These are phyloP conservation scores for Lithobates sylvaticus DNA, from an alignment of 2,797 vertebrate species.

Conservation along the genomic window DNA sequence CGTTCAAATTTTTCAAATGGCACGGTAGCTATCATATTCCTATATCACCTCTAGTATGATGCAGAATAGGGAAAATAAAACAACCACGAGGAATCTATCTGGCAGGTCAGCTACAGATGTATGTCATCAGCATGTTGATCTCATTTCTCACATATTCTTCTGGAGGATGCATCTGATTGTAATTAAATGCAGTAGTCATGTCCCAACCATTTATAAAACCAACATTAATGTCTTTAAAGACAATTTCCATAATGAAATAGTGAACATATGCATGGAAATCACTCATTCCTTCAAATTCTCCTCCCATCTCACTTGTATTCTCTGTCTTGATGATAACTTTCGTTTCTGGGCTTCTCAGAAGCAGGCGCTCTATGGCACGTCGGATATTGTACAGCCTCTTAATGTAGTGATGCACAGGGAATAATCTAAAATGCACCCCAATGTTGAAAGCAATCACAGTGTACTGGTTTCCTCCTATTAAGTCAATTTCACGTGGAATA, in stretches of 20 bases:
- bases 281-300: conserved; percentile 21
- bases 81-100: not conserved
- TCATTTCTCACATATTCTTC: conserved; percentile 57
- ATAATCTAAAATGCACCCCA: conserved; percentile 61
- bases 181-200: conserved; percentile 58
- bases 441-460: conserved; percentile 37
- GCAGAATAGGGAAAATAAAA: not conserved
- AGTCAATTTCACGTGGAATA: conserved; percentile 51
- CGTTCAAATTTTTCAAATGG: too few relatives aligned
- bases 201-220: conserved; percentile 63
- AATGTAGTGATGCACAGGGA: conserved; percentile 59
- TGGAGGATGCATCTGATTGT: conserved; percentile 6
- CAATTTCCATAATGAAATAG: conserved; percentile 54
- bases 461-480: conserved; percentile 42
- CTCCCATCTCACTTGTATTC: conserved; percentile 49
- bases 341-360: conserved; percentile 59
- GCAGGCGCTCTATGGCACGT: conserved; percentile 51
- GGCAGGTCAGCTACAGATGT: conserved; percentile 48
- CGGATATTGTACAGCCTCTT: conserved; percentile 30
- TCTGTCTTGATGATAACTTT: conserved; percentile 65
- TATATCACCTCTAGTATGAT: not conserved
- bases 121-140: conserved; percentile 63
- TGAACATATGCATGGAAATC: conserved; percentile 63
- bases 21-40: not conserved
- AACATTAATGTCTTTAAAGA: conserved; percentile 63